Conservation (phyloP, 2,888 invertebrate genomes). For the Nomada flava region DNA sequence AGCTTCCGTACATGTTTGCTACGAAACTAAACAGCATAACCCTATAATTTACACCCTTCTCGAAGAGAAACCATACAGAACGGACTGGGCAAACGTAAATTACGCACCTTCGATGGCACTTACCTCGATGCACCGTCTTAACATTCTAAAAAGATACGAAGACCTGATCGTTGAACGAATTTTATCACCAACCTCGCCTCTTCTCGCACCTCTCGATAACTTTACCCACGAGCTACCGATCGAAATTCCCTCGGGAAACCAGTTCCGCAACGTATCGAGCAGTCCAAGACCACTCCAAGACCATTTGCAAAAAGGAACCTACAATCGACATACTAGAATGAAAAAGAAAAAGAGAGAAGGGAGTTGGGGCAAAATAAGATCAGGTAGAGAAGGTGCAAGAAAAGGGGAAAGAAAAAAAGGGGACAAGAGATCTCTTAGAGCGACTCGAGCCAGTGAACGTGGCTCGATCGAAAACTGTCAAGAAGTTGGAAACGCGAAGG, state of each 20-base stretch:
- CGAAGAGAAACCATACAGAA: neutral
- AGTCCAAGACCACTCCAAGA: slow-evolving; percentile 34
- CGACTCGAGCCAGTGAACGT: slow-evolving; percentile 44
- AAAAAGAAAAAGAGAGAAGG: slow-evolving; percentile 5
- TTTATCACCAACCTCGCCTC: slow-evolving; percentile 23
- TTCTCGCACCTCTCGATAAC: neutral
- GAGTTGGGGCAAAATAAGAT: neutral
- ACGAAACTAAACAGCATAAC: neutral
- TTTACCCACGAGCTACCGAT: slow-evolving; percentile 31
- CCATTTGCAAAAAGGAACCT: slow-evolving; percentile 15
- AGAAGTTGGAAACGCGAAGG: slow-evolving; percentile 58
- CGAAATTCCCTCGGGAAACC: slow-evolving; percentile 54
- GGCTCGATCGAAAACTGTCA: slow-evolving; percentile 68
- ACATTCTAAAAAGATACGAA: neutral
- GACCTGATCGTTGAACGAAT: slow-evolving; percentile 10
- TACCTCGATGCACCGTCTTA: neutral
- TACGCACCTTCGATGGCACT: neutral
- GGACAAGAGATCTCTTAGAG: slow-evolving; percentile 4
- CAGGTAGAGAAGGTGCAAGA: neutral
- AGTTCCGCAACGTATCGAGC: slow-evolving; percentile 55
- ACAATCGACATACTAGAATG: slow-evolving; percentile 20
- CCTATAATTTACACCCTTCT: neutral
- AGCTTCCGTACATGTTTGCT: neutral
- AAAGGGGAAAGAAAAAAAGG: neutral
- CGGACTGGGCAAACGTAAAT: neutral